Conservation (phyloP, 2,888 invertebrate genomes). For the Drosophila robusta region DNA sequence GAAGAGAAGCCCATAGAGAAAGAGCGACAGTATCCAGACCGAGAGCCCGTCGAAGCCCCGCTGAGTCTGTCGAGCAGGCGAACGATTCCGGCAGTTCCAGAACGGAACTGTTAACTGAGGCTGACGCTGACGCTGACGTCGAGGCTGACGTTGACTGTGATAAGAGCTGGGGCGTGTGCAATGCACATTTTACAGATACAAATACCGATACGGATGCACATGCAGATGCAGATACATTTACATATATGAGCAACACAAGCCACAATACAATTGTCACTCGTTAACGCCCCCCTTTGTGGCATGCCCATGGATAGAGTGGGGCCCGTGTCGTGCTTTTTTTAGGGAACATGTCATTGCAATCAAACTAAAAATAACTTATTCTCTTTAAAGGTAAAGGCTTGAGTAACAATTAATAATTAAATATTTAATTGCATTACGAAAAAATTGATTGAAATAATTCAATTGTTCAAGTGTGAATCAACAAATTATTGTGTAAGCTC, state of each 20-base stretch:
- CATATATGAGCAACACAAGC: constrained; percentile 6
- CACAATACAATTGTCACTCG: constrained; percentile 56
- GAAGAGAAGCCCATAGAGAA: not conserved
- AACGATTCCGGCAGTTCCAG: constrained; percentile 65
- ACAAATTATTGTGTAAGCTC: too few species aligned
- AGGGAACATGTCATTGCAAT: too few species aligned
- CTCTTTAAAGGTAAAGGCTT: not conserved
- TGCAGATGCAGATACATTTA: constrained; percentile 1
- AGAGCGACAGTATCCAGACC: not conserved
- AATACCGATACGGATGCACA: not conserved
- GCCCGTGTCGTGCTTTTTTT: too few species aligned
- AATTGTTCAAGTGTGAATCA: too few species aligned
- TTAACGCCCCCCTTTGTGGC: constrained; percentile 35
- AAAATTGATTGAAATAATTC: too few species aligned
- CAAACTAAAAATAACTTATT: not conserved
- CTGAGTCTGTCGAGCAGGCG: constrained; percentile 40
- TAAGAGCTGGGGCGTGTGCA: constrained; percentile 48
- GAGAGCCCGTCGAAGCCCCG: not conserved
- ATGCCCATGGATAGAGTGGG: too few species aligned
- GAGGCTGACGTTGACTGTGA: constrained; percentile 33
- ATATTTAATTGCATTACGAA: too few species aligned
- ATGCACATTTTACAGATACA: constrained; percentile 21
- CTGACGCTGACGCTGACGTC: constrained; percentile 7
- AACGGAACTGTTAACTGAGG: constrained; percentile 62
- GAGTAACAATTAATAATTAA: too few species aligned